These are phyloP conservation scores for Anisognathus igniventris DNA, from an alignment of 2,797 vertebrate genomes.

Conservation along the genomic window DNA sequence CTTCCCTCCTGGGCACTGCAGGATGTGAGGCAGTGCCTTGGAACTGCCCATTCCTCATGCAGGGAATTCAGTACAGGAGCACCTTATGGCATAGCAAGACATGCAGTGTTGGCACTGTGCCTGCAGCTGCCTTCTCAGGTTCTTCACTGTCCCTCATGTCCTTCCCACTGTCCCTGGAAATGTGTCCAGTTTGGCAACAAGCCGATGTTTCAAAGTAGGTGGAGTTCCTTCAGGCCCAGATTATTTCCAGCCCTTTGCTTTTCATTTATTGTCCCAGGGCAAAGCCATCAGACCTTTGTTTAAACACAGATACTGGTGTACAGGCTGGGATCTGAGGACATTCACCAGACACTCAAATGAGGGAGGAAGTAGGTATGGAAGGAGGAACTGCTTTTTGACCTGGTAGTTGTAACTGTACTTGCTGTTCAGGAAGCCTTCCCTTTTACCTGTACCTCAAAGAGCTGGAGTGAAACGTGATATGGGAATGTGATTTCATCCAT, in stretches of 20 bases:
- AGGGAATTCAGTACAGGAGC: background rate
- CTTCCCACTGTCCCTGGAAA: background rate
- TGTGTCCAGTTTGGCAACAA: accelerated
- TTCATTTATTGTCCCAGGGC: background rate
- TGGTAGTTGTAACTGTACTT: background rate
- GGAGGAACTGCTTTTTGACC: background rate
- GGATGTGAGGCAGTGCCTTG: background rate
- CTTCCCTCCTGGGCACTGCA: background rate
- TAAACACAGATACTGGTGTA: background rate
- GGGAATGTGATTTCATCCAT: accelerated
- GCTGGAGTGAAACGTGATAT: background rate
- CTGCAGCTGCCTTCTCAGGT: background rate
- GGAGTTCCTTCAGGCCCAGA: background rate
- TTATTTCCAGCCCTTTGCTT: background rate
- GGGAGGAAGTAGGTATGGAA: background rate
- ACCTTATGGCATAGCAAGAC: background rate
- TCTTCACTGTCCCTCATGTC: background rate
- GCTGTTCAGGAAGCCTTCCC: background rate
- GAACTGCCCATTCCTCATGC: background rate
- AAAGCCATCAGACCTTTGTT: background rate
- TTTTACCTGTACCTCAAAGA: background rate
- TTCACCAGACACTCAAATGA: background rate
- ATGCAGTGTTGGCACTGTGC: too few relatives aligned
- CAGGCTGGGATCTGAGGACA: background rate
- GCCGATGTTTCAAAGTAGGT: background rate